phyloP scores from a whole-genome alignment of 2,888 invertebrate genomes.

The Ischnus inquisitorius region DNA sequence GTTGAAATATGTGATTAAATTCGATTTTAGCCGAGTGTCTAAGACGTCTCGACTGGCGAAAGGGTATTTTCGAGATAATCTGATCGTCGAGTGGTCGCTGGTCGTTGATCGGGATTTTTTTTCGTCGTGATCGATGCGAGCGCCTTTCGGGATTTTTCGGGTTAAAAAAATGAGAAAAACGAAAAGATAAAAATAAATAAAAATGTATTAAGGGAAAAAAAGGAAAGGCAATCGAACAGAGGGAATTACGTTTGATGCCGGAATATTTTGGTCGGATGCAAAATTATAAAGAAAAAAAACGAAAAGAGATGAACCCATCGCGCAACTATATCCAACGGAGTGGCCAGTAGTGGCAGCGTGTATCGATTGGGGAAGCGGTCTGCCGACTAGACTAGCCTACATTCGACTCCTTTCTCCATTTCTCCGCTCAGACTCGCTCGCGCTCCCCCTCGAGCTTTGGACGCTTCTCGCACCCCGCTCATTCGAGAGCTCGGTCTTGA shows the following conservation, averaged over 20 bases:
- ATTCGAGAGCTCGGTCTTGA: constrained; percentile 48
- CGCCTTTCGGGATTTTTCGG: too few relatives aligned
- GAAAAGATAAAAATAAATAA: too few relatives aligned
- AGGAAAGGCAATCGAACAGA: not conserved
- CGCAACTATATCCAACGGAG: constrained; percentile 42
- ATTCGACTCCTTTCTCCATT: constrained; percentile 76
- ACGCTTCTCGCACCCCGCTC: constrained; percentile 54
- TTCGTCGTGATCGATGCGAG: too few relatives aligned
- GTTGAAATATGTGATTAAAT: too few relatives aligned
- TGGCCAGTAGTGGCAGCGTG: constrained; percentile 73
- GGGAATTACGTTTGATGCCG: not conserved
- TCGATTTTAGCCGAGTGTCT: too few relatives aligned
- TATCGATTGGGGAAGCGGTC: constrained; percentile 84
- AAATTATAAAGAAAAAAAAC: not conserved
- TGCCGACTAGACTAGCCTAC: constrained; percentile 83
- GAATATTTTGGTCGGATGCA: not conserved
- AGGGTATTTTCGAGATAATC: too few relatives aligned
- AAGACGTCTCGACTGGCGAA: too few relatives aligned
- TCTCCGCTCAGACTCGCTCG: constrained; percentile 65
- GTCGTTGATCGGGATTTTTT: too few relatives aligned
- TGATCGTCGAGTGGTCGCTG: too few relatives aligned
- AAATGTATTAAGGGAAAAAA: not conserved
- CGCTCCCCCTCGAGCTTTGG: constrained; percentile 36
- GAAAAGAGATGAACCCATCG: constrained; percentile 9
- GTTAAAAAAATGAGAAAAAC: too few relatives aligned